Evolutionary conservation across 53 echinoderm and acorn worm genomes (phyloP).

Genomic region (Apostichopus leukothele): DNA sequence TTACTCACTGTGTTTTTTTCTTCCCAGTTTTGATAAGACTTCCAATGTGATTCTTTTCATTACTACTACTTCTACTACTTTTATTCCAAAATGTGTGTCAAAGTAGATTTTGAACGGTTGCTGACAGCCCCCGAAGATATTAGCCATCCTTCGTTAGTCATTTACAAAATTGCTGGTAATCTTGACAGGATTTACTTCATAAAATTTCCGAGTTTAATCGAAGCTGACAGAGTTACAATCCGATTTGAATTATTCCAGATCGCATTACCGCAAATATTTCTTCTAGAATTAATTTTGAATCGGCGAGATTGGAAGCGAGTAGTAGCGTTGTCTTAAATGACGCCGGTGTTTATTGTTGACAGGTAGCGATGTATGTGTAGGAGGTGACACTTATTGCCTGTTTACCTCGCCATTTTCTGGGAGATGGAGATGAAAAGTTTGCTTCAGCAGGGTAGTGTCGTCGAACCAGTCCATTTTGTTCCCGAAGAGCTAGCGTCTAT

Average conservation of each 20-base stretch:
- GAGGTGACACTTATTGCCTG: background rate
- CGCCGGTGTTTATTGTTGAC: background rate
- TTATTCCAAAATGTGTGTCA: background rate
- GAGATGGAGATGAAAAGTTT: background rate
- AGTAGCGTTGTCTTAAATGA: background rate
- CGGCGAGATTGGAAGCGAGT: background rate
- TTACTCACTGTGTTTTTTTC: too few relatives aligned
- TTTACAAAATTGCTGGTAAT: background rate
- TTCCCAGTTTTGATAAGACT: too few relatives aligned
- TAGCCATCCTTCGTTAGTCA: conserved; percentile 3
- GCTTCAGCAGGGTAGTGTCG: background rate
- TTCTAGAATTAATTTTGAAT: background rate
- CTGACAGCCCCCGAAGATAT: background rate
- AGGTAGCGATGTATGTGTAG: background rate
- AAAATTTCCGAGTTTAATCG: background rate
- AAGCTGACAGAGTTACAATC: conserved; percentile 6
- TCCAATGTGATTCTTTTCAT: too few relatives aligned
- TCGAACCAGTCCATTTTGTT: background rate
- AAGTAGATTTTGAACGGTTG: background rate
- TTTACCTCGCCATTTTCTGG: background rate
- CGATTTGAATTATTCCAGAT: background rate
- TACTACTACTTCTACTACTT: too few relatives aligned
- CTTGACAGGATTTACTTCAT: conserved; percentile 7
- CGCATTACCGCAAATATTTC: background rate
- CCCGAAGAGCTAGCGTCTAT: too few relatives aligned